A percentile compares a stretch with the other conserved stretches of the same genome.
phyloP scores from a whole-genome alignment of 2,113 vertebrate genomes.

The Alethe castanea region DNA sequence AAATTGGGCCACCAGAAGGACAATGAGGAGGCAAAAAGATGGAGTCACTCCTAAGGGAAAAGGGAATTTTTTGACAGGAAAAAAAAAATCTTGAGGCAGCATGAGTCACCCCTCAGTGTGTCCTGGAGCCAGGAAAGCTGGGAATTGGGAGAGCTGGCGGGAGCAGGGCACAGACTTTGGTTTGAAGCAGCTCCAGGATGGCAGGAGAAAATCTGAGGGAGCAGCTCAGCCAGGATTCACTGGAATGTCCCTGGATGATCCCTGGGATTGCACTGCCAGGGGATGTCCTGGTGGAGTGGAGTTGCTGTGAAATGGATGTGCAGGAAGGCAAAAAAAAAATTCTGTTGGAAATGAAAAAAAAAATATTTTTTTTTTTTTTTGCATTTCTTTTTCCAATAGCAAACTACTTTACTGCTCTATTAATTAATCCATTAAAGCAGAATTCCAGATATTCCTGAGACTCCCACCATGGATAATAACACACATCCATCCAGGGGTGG shows the following conservation, averaged over 20 bases:
- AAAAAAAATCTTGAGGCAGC: not conserved
- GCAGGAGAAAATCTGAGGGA: not conserved
- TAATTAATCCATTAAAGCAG: not conserved
- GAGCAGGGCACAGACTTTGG: not conserved
- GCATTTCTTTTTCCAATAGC: too few relatives aligned
- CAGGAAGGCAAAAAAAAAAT: not conserved
- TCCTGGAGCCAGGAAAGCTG: not conserved
- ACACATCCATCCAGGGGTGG: not conserved
- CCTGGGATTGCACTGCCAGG: not conserved
- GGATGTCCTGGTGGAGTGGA: not conserved
- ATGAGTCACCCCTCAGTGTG: not conserved
- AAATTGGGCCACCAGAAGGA: not conserved
- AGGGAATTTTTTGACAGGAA: not conserved
- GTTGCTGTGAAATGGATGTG: not conserved
- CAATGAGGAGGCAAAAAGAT: not conserved
- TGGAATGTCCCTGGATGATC: not conserved
- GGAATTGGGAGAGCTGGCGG: not conserved
- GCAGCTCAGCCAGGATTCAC: not conserved
- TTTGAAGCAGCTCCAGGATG: too few relatives aligned
- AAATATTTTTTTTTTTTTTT: too few relatives aligned
- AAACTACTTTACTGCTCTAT: fast-evolving
- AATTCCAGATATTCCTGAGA: not conserved
- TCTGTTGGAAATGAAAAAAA: not conserved
- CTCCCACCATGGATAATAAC: not conserved
- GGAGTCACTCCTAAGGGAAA: not conserved